phyloP scores from a whole-genome alignment of 1,140 invertebrate genomes.

The Arctopsyche grandis region DNA sequence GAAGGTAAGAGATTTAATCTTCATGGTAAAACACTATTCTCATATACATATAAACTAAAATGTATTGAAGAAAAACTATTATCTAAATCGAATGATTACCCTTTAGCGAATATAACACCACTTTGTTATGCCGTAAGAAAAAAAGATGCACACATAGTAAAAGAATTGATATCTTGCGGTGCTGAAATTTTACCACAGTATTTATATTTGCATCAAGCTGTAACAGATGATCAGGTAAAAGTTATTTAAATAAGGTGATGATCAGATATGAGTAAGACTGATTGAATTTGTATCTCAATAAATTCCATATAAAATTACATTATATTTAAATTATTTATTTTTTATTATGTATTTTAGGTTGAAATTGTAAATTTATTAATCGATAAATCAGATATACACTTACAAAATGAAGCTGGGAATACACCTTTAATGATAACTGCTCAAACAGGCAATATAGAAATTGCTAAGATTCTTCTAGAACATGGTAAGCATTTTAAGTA shows the following conservation, averaged over 20 bases:
- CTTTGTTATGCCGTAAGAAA: neutral
- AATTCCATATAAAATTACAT: too few species aligned
- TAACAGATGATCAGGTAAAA: neutral
- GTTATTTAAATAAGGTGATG: too few species aligned
- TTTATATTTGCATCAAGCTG: neutral
- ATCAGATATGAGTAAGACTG: too few species aligned
- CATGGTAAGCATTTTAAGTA: neutral
- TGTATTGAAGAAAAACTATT: neutral
- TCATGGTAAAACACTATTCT: too few species aligned
- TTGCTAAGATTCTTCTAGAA: neutral
- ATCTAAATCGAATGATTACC: neutral
- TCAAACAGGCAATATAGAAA: neutral
- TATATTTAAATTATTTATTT: too few species aligned
- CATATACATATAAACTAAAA: too few species aligned
- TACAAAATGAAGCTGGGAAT: neutral
- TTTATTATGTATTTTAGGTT: neutral
- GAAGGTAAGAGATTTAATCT: neutral
- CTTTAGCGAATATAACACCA: neutral
- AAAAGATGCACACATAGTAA: neutral
- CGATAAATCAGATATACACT: neutral
- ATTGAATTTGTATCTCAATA: too few species aligned
- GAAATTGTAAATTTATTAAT: slow-evolving; percentile 3
- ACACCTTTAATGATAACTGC: neutral
- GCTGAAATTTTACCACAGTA: neutral
- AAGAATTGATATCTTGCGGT: neutral